Conservation (phyloP, 2,113 vertebrate species). For the Boulengeromyrus knoepffleri region DNA sequence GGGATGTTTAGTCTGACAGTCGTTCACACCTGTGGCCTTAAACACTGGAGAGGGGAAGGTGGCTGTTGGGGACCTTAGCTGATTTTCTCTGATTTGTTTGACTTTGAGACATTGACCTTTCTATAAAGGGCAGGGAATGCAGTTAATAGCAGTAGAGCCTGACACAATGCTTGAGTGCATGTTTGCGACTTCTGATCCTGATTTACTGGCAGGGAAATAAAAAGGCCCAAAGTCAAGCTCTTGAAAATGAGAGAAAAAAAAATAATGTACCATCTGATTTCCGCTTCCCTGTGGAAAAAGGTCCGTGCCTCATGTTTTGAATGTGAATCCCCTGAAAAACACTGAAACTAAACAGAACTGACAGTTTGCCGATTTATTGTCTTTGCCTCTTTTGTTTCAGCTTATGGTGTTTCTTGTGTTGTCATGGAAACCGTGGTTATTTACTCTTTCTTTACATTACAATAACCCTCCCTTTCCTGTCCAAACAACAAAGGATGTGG, state of each 20-base stretch:
- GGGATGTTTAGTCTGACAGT: neutral
- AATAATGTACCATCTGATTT: slow-evolving; percentile 55
- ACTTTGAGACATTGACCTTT: slow-evolving; percentile 55
- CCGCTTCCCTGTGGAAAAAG: slow-evolving; percentile 61
- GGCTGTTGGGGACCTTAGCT: slow-evolving; percentile 47
- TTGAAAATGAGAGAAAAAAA: slow-evolving; percentile 37
- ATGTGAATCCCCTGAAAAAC: slow-evolving; percentile 64
- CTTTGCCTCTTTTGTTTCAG: slow-evolving; percentile 56
- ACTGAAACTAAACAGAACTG: slow-evolving; percentile 74
- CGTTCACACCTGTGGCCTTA: slow-evolving; percentile 42
- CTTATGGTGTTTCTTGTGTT: slow-evolving; percentile 63
- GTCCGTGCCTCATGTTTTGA: slow-evolving; percentile 56
- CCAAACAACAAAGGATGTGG: slow-evolving; percentile 67
- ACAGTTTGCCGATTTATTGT: slow-evolving; percentile 72
- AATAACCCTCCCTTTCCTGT: slow-evolving; percentile 64
- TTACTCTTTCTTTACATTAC: slow-evolving; percentile 62
- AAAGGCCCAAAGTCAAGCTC: slow-evolving; percentile 42
- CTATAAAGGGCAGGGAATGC: slow-evolving; percentile 57
- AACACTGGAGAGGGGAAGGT: slow-evolving; percentile 32
- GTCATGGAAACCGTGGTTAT: slow-evolving; percentile 73
- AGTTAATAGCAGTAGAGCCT: slow-evolving; percentile 56
- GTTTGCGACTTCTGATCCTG: slow-evolving; percentile 59
- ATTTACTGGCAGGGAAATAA: slow-evolving; percentile 53
- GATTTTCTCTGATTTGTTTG: slow-evolving; percentile 42
- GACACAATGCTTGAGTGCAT: slow-evolving; percentile 57